Evolutionary conservation across 2,797 vertebrate genomes (phyloP).

Genomic region (Hippopotamyrus pictus): DNA sequence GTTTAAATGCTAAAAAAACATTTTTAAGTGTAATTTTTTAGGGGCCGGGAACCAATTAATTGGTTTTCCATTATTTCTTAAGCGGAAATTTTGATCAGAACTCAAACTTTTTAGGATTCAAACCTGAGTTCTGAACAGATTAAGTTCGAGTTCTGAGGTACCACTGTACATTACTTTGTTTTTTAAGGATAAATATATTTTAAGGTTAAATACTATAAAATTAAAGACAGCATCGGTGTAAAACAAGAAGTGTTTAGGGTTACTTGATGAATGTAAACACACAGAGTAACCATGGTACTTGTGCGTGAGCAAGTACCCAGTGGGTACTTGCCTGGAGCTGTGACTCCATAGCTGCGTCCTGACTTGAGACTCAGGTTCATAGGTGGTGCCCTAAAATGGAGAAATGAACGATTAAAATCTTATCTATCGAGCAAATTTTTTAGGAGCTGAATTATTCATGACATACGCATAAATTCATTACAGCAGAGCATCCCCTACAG

Average conservation of each 20-base stretch:
- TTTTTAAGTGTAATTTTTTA: too few relatives aligned
- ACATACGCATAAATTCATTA: background rate
- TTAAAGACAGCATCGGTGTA: background rate
- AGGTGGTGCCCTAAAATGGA: constrained; percentile 49
- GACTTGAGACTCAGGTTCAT: constrained; percentile 63
- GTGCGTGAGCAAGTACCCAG: background rate
- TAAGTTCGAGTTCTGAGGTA: too few relatives aligned
- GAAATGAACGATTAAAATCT: background rate
- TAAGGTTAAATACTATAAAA: background rate
- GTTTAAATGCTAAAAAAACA: too few relatives aligned
- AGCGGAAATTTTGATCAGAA: too few relatives aligned
- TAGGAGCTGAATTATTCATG: background rate
- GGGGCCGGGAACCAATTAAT: too few relatives aligned
- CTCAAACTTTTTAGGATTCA: too few relatives aligned
- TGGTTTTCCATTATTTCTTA: too few relatives aligned
- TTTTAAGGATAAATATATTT: background rate
- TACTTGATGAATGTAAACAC: background rate
- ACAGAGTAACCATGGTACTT: background rate
- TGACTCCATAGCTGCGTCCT: constrained; percentile 52
- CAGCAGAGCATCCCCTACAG: background rate
- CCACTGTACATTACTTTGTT: background rate
- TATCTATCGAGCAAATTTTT: background rate
- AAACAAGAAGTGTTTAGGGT: background rate
- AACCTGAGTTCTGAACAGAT: too few relatives aligned
- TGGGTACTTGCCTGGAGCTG: constrained; percentile 48